Evolutionary conservation across 2,797 vertebrate species (phyloP), one percentile per base, ranked within the genome.

Genomic region (Strix occidentalis): DNA sequence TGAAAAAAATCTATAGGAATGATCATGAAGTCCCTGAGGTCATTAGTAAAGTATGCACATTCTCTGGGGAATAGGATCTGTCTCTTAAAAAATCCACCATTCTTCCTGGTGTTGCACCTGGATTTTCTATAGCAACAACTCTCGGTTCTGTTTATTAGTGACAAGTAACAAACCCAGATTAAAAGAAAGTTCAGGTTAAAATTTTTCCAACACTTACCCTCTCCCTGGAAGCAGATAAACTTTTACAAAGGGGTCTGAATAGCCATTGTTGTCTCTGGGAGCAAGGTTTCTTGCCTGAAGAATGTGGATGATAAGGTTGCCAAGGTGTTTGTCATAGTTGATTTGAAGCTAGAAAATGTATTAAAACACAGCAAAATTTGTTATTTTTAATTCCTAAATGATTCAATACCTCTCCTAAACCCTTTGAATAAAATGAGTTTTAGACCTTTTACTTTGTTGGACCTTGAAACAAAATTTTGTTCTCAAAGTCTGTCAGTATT

Each of bases 241-340:
- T 97, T 99, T 99, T 95, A 99, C 99, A 94, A 99, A 99, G 17
- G 99, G 99, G 92, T 99, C 99, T 2, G 99, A 99, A 97, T 99
- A 99, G 87, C 99, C 98, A 10, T 99, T 99, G 97, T 99, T 99
- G 97, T 99, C 99, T 96, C 99, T 98, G 39, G 98, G 99, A 91
- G 98, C 98, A 60, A 99, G 98, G 97, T 99, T 99, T 98, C 99
- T 99, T 95, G 99, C 99, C 98, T 99, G 99, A 93, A 99, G 99
- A 91, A 99, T 98, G 46, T 99, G 99, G 94, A 99, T 99, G 95
- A 99, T 99, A 81, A 99, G 97, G 97, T 99, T 99, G 94, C 99
- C 99, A 90, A 99, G 98, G 97, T 99, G 99, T 94, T 99, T 99
- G 98, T 99, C 99, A 85, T 99, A 99, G 98, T 98, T 99, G 98